phyloP scores from a whole-genome alignment of 2,888 invertebrate genomes.

The Corbicula japonica region DNA sequence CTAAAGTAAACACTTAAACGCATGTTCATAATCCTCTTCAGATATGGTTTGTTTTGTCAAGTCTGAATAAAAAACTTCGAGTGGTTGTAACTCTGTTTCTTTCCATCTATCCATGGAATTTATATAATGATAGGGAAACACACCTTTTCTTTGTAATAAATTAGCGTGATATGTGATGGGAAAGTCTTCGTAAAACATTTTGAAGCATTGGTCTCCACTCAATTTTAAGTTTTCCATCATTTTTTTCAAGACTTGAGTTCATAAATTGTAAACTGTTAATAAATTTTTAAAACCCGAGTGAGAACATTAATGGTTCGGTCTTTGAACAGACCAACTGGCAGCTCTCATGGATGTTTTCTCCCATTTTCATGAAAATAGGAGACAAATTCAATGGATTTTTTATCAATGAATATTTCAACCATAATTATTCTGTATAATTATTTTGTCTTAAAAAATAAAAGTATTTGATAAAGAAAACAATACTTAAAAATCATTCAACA shows the following conservation, averaged over 20 bases:
- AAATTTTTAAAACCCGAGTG: conserved; percentile 27
- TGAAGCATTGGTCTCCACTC: conserved; percentile 14
- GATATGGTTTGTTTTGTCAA: conserved; percentile 11
- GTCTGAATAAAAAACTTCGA: conserved; percentile 50
- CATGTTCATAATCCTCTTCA: conserved; percentile 12
- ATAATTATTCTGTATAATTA: too few species aligned
- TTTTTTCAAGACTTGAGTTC: conserved; percentile 17
- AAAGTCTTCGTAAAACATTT: conserved; percentile 33
- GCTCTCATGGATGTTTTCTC: too few species aligned
- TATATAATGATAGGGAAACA: conserved; percentile 81
- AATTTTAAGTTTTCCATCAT: conserved; percentile 20
- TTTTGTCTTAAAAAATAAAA: too few species aligned
- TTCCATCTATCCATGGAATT: conserved; percentile 68
- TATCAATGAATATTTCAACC: too few species aligned
- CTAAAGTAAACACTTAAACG: conserved; percentile 6
- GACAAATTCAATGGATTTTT: too few species aligned
- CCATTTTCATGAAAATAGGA: too few species aligned
- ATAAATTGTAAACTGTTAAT: conserved; percentile 42
- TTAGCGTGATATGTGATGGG: conserved; percentile 4
- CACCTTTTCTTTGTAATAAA: conserved; percentile 70
- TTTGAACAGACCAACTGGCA: conserved; percentile 41
- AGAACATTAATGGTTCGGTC: conserved; percentile 21
- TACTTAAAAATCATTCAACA: too few species aligned
- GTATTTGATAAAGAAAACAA: too few species aligned
- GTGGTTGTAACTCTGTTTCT: conserved; percentile 68